Evolutionary conservation across 2,113 vertebrate genomes (phyloP), one percentile per base, ranked within the genome.

Genomic region (Corapipo altera): DNA sequence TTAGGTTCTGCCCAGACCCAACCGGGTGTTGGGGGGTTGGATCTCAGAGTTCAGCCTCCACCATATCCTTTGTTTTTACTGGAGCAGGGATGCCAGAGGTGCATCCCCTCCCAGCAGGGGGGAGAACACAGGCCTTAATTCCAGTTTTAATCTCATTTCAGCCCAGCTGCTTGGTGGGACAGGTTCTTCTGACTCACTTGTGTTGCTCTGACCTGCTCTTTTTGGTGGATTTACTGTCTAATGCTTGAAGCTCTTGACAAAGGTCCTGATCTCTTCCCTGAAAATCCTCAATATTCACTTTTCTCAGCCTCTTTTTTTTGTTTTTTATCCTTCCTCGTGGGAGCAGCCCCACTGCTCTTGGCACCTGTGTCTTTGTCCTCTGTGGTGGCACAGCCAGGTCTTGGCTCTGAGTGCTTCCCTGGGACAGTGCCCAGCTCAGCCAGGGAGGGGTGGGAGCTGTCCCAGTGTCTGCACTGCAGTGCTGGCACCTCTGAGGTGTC

Each of bases 241-340:
- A 37, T 43, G 9, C 22, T 27, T 24, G 2, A 49, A 3, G 16
- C 41, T 72, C 52, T 65, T 51, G 26, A 12, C 27, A 15, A 8
- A 73, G 52, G 59, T 89, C 76, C 58, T 43, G 35, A 8, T 70
- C 27, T 65, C 21, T 61, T 83, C 5, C 58, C 16, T 0, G 0
- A 41, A 51, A 65, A 12, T 22, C 11, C 30, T 81, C 2, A 0
- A 7, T 9, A 15, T 43, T 41, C 1, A 0, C 13, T 43, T 62
- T 52, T 14, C 62, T 70, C 54, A 62, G 30, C 32, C 27, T 19
- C 24, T 46, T 77, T 43, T 62, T 26, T 21, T 4, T 5, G 15
- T 0, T 17, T 62, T 55, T 19, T 5, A 12, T 23, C 26, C 35
- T n/a, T 39, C 5, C 44, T 72, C 35, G 0, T 5, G 39, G 70